These are phyloP conservation scores for Sturnus vulgaris DNA, from an alignment of 2,113 vertebrate genomes.

Conservation along the genomic window DNA sequence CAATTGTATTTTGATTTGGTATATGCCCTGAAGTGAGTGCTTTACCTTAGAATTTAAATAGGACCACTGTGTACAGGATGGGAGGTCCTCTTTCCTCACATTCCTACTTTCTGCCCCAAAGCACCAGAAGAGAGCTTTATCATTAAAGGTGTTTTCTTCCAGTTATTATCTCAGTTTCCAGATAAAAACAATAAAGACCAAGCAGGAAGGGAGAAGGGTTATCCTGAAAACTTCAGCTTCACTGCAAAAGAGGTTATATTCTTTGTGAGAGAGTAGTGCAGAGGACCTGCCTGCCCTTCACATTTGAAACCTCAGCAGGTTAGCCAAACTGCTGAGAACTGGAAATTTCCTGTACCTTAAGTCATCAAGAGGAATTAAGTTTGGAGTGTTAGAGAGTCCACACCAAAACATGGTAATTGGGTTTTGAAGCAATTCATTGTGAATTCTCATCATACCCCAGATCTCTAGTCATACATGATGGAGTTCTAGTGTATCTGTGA, in stretches of 20 bases:
- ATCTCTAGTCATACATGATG: neutral
- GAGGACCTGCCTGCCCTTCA: neutral
- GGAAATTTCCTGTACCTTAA: neutral
- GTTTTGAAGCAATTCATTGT: neutral
- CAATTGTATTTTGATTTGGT: neutral
- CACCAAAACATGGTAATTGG: neutral
- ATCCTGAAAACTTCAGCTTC: neutral
- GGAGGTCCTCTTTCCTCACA: neutral
- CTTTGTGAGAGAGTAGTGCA: neutral
- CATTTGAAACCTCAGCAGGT: neutral
- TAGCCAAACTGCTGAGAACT: neutral
- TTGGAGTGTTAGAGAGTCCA: neutral
- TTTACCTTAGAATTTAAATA: neutral
- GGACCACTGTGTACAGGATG: neutral
- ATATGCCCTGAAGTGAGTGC: neutral
- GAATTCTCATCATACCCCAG: neutral
- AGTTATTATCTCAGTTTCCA: neutral
- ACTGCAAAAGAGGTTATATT: neutral
- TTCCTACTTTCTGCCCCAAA: neutral
- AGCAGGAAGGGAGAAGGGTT: neutral
- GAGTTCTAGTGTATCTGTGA: neutral
- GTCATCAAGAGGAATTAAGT: neutral
- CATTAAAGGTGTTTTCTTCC: neutral
- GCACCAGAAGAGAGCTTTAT: neutral
- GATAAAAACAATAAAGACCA: neutral